Conservation (phyloP, 2,797 vertebrate species). For the Taenioides sp. region DNA sequence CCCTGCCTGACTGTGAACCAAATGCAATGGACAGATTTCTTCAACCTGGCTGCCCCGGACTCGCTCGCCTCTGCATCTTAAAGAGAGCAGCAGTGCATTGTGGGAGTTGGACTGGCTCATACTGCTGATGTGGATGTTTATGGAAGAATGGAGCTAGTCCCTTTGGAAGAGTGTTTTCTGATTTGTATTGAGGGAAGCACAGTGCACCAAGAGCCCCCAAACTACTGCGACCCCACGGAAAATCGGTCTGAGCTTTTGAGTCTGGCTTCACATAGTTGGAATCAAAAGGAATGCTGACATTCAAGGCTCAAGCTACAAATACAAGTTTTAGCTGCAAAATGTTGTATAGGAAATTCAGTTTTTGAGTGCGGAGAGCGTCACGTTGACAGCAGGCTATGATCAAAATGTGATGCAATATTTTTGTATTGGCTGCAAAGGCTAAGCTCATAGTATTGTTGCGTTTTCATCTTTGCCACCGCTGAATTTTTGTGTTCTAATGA, state of each 20-base stretch:
- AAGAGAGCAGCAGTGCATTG: slow-evolving; percentile 5
- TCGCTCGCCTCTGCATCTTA: slow-evolving; percentile 2
- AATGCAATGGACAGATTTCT: slow-evolving; percentile 11
- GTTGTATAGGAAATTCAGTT: background rate
- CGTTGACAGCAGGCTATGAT: background rate
- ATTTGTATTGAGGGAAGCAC: slow-evolving; percentile 25
- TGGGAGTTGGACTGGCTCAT: slow-evolving; percentile 13
- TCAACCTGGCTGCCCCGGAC: slow-evolving; percentile 6
- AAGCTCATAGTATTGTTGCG: too few species aligned
- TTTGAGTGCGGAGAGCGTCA: background rate
- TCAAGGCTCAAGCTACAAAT: background rate
- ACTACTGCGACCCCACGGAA: background rate
- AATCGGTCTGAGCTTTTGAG: background rate
- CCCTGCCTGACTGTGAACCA: slow-evolving; percentile 1
- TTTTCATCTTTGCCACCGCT: too few species aligned
- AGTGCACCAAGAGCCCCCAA: slow-evolving; percentile 11
- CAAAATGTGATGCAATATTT: too few species aligned
- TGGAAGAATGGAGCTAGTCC: slow-evolving; percentile 27
- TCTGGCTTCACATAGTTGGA: background rate
- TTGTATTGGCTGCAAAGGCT: too few species aligned
- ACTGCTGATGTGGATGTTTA: slow-evolving; percentile 37
- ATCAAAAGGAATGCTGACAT: background rate
- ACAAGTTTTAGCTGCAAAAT: background rate
- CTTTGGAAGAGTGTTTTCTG: slow-evolving; percentile 10
- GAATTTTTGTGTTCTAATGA: too few species aligned